Evolutionary conservation across 2,888 invertebrate species (phyloP).

Genomic region (Dasypolia templi): DNA sequence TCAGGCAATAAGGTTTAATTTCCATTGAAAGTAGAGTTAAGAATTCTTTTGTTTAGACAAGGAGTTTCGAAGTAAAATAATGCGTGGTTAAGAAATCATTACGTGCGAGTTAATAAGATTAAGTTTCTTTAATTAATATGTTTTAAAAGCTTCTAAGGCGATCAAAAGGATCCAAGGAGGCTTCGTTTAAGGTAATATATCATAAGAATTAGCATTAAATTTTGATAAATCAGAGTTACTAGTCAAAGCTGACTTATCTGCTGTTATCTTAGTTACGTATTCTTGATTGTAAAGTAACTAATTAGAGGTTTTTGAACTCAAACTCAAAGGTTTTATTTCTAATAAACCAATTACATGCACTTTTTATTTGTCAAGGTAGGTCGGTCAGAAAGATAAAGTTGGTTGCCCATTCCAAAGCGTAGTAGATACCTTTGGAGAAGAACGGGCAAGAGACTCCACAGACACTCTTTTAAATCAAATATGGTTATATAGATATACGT

Average conservation of each 20-base stretch:
- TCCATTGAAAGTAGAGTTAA: slow-evolving; percentile 32
- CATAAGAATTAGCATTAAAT: slow-evolving; percentile 23
- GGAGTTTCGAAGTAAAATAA: slow-evolving; percentile 52
- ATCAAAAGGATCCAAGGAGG: slow-evolving; percentile 9
- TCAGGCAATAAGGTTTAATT: slow-evolving; percentile 33
- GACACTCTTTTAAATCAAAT: too few relatives aligned
- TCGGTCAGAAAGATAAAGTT: too few relatives aligned
- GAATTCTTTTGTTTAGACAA: slow-evolving; percentile 55
- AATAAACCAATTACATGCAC: too few relatives aligned
- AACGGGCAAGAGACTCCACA: too few relatives aligned
- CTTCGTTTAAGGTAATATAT: slow-evolving; percentile 9
- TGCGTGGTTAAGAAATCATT: slow-evolving; percentile 55
- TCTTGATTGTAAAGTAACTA: too few relatives aligned
- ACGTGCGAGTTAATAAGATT: slow-evolving; percentile 40
- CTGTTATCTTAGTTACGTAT: not conserved
- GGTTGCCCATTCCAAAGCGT: too few relatives aligned
- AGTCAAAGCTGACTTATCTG: not conserved
- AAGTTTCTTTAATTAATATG: slow-evolving; percentile 59
- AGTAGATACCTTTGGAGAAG: too few relatives aligned
- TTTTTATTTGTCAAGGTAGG: too few relatives aligned
- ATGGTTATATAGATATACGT: too few relatives aligned
- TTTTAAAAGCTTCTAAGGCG: slow-evolving; percentile 32
- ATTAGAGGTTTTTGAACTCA: too few relatives aligned
- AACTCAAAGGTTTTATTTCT: too few relatives aligned
- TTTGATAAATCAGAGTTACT: slow-evolving; percentile 17